phyloP scores from a whole-genome alignment of 2,113 vertebrate genomes.

The Rhadina sibilatrix region DNA sequence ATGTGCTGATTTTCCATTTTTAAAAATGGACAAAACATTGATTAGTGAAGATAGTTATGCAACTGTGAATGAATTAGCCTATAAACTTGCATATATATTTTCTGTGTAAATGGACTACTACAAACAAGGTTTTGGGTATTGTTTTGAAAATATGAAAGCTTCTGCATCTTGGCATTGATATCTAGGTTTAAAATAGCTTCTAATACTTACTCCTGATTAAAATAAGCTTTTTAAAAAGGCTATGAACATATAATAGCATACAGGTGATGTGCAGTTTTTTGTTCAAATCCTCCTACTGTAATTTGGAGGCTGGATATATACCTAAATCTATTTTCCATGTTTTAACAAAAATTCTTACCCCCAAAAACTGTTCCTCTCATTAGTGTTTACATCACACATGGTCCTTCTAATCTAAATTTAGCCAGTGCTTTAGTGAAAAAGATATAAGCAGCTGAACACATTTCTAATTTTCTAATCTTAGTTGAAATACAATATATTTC shows the following conservation, averaged over 20 bases:
- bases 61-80: not conserved
- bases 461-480: not conserved
- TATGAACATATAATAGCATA: not conserved
- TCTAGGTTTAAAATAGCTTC: not conserved
- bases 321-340: not conserved
- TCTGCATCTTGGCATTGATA: not conserved
- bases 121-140: not conserved
- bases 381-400: not conserved
- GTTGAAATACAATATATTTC: not conserved
- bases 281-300: slow-evolving; percentile 15
- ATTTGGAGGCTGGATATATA: not conserved
- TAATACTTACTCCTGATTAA: not conserved
- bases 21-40: not conserved
- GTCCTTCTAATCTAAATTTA: not conserved
- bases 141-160: not conserved
- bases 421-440: not conserved
- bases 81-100: not conserved
- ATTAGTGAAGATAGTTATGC: not conserved
- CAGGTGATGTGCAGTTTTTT: not conserved
- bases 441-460: not conserved
- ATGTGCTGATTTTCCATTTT: not conserved
- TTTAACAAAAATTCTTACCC: not conserved
- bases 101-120: not conserved
- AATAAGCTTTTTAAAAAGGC: not conserved
- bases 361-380: not conserved